phyloP scores from a whole-genome alignment of 1,140 invertebrate species.

The Drosophila truncata region DNA sequence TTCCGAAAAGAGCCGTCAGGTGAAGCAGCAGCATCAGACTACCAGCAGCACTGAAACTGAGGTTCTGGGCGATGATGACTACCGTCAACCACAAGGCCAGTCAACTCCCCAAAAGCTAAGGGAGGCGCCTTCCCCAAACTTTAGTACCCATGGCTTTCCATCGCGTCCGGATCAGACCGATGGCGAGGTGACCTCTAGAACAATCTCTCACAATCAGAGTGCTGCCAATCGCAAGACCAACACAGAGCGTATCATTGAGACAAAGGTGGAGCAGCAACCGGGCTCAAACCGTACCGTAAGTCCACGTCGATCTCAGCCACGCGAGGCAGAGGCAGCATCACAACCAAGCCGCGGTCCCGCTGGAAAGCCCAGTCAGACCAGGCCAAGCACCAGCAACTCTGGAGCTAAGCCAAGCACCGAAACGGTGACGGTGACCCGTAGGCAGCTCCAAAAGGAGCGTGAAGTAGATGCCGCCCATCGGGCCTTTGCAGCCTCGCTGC shows the following conservation, averaged over 20 bases:
- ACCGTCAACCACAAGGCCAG: neutral
- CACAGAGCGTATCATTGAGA: constrained; percentile 73
- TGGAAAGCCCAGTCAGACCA: constrained; percentile 42
- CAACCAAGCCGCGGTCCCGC: constrained; percentile 40
- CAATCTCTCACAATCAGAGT: constrained; percentile 47
- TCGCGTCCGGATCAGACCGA: constrained; percentile 58
- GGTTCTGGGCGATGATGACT: constrained; percentile 38
- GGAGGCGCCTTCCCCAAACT: constrained; percentile 54
- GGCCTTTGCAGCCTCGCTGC: constrained; percentile 89
- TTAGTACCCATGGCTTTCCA: constrained; percentile 69
- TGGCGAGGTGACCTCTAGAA: constrained; percentile 56
- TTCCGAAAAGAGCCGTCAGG: constrained; percentile 63
- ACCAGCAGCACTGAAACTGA: constrained; percentile 67
- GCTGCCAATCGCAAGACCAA: constrained; percentile 62
- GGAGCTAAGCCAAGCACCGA: constrained; percentile 38
- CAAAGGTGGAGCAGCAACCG: constrained; percentile 57
- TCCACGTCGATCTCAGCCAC: constrained; percentile 54
- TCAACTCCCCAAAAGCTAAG: constrained; percentile 31
- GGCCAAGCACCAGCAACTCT: constrained; percentile 5
- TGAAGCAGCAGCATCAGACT: constrained; percentile 72
- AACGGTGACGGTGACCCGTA: constrained; percentile 54
- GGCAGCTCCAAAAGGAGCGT: constrained; percentile 85
- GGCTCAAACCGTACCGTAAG: constrained; percentile 21
- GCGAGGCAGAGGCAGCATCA: constrained; percentile 50
- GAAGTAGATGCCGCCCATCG: constrained; percentile 89